Conservation (phyloP, 2,888 invertebrate genomes). For the Busseola fusca region DNA sequence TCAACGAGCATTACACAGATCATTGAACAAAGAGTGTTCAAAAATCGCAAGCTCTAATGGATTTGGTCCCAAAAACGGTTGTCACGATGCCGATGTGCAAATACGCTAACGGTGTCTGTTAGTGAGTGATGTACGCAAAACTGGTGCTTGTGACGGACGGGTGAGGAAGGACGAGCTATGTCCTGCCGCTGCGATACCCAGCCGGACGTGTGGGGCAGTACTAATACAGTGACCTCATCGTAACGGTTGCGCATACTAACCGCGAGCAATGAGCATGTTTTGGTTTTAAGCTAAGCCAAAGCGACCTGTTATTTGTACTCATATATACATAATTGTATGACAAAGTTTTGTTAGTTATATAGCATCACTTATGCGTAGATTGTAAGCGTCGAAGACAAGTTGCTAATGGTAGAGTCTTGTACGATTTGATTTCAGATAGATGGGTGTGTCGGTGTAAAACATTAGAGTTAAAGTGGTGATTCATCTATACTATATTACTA, state of each 20-base stretch:
- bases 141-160: conserved; percentile 60
- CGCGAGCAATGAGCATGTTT: conserved; percentile 54
- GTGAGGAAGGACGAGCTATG: conserved; percentile 64
- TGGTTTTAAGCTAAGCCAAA: conserved; percentile 48
- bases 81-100: conserved; percentile 76
- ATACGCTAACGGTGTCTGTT: conserved; percentile 75
- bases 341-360: conserved; percentile 31
- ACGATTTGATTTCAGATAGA: neutral
- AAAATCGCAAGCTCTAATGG: conserved; percentile 60
- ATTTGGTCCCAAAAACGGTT: conserved; percentile 44
- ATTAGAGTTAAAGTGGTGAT: neutral
- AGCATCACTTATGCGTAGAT: neutral
- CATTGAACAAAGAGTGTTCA: conserved; percentile 57
- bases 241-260: conserved; percentile 65
- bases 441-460: neutral
- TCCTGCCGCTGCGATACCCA: conserved; percentile 62
- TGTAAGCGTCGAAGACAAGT: conserved; percentile 1
- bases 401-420: conserved; percentile 41
- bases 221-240: conserved; percentile 78
- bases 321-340: conserved; percentile 46
- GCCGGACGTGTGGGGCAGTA: conserved; percentile 72
- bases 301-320: conserved; percentile 58
- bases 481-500: too few relatives aligned
- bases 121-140: conserved; percentile 60
- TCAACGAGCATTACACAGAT: conserved; percentile 57